These are phyloP conservation scores for Cataglyphis livida DNA, from an alignment of 2,888 invertebrate species.

Conservation along the genomic window DNA sequence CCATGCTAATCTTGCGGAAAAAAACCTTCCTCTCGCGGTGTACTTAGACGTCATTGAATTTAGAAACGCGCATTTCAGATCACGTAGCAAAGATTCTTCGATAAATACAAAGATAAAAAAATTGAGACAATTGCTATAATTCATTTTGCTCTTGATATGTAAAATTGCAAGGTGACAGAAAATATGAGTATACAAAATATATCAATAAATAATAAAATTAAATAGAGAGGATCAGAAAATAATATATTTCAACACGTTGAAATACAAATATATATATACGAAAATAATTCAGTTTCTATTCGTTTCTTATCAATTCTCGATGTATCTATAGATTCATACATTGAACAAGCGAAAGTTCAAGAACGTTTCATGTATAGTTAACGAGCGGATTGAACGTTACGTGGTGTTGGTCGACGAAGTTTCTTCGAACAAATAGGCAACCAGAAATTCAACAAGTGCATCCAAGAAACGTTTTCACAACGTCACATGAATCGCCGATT, in stretches of 20 bases:
- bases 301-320: constrained; percentile 4
- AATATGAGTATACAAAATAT: not conserved
- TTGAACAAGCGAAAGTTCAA: constrained; percentile 64
- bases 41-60: constrained; percentile 28
- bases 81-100: constrained; percentile 30
- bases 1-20: constrained; percentile 6
- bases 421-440: constrained; percentile 37
- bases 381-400: constrained; percentile 21
- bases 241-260: not conserved
- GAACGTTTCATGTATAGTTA: constrained; percentile 41
- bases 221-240: not conserved
- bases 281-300: constrained; percentile 1
- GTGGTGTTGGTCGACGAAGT: not conserved
- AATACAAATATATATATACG: not conserved
- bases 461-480: constrained; percentile 53
- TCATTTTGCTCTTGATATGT: constrained; percentile 25
- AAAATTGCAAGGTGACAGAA: not conserved
- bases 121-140: constrained; percentile 26
- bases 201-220: constrained; percentile 40
- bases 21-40: not conserved
- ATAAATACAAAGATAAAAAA: constrained; percentile 20
- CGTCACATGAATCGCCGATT: constrained; percentile 35
- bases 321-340: constrained; percentile 16
- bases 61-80: constrained; percentile 40
- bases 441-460: constrained; percentile 40